Evolutionary conservation across 2,888 invertebrate species (phyloP).

Genomic region (Eulithis prunata): DNA sequence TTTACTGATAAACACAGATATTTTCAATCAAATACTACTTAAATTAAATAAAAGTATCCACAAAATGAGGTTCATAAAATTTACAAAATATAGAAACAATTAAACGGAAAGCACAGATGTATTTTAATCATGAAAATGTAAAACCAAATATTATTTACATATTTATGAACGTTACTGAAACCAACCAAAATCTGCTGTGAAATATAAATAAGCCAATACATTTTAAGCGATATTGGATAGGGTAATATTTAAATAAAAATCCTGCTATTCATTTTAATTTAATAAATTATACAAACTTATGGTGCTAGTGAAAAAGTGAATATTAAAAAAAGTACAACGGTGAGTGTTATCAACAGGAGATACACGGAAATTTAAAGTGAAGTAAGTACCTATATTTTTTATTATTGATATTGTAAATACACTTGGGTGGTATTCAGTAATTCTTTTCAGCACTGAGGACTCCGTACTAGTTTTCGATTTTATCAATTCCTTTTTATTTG

Average conservation of each 20-base stretch:
- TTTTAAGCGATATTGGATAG: constrained; percentile 7
- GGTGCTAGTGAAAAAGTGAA: neutral
- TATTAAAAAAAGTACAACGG: neutral
- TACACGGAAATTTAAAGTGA: neutral
- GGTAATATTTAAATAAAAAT: neutral
- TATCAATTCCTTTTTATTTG: neutral
- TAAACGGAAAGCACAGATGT: constrained; percentile 45
- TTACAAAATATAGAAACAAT: neutral
- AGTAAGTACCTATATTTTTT: constrained; percentile 3
- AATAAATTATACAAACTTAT: too few relatives aligned
- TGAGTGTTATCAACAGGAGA: neutral
- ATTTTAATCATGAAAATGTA: constrained; percentile 55
- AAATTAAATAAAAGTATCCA: neutral
- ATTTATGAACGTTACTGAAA: constrained; percentile 51
- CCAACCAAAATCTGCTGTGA: constrained; percentile 33
- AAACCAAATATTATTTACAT: constrained; percentile 57
- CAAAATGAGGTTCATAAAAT: too few relatives aligned
- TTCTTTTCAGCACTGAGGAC: constrained; percentile 44
- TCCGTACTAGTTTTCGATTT: neutral
- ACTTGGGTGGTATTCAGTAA: constrained; percentile 66
- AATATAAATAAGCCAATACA: constrained; percentile 25
- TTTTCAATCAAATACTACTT: too few relatives aligned
- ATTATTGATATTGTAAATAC: constrained; percentile 52
- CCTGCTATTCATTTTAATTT: too few relatives aligned
- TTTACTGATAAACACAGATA: too few relatives aligned